phyloP scores from a whole-genome alignment of 2,888 invertebrate species.

The Hemaris fuciformis region DNA sequence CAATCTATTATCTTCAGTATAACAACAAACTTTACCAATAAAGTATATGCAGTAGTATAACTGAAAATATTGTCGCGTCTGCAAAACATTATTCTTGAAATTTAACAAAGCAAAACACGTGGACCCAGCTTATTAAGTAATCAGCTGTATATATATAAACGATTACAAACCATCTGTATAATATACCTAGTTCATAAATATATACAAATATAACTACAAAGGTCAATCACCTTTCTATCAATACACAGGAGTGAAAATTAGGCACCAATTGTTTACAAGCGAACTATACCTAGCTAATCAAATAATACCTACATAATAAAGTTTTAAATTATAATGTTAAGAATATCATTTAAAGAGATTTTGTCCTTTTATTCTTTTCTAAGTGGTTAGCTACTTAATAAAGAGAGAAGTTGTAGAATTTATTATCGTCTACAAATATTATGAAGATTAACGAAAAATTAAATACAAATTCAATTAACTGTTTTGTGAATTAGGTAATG shows the following conservation, averaged over 20 bases:
- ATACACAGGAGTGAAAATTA: slow-evolving; percentile 49
- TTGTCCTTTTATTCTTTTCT: not conserved
- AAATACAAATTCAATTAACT: not conserved
- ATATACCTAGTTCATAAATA: slow-evolving; percentile 16
- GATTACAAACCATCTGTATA: not conserved
- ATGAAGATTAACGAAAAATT: not conserved
- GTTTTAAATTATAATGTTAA: slow-evolving; percentile 27
- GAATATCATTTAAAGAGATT: slow-evolving; percentile 20
- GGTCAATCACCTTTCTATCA: not conserved
- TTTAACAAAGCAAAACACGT: not conserved
- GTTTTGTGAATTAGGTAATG: not conserved
- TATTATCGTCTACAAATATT: not conserved
- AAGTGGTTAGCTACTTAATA: not conserved
- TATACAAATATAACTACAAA: slow-evolving; percentile 23
- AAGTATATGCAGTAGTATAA: too few species aligned
- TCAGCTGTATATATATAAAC: not conserved
- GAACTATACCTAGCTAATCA: slow-evolving; percentile 58
- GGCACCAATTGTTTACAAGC: slow-evolving; percentile 64
- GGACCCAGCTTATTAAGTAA: not conserved
- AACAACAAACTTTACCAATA: too few species aligned
- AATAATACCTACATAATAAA: slow-evolving; percentile 26
- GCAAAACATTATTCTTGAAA: too few species aligned
- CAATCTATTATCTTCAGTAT: too few species aligned
- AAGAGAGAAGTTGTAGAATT: not conserved
- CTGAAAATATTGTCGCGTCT: too few species aligned